Evolutionary conservation across 1,140 invertebrate genomes (phyloP).

Genomic region (Pogonus chalceus): DNA sequence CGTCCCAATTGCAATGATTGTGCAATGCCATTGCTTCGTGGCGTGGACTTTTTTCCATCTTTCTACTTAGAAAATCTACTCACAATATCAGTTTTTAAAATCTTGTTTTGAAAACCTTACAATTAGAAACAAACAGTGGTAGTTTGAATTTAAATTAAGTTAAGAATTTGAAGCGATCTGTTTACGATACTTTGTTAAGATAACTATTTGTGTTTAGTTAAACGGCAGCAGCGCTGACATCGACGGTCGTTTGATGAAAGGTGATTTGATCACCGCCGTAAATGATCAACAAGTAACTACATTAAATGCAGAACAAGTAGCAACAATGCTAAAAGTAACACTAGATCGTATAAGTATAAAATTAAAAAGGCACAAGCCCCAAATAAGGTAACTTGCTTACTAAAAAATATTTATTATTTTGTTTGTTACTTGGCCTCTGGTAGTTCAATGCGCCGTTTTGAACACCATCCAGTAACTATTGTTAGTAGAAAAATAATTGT

Average conservation of each 20-base stretch:
- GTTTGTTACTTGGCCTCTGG: not conserved
- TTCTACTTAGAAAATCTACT: no score
- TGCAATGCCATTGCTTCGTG: no score
- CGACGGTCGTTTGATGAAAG: conserved; percentile 83
- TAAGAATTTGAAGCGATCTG: no score
- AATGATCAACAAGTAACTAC: conserved; percentile 80
- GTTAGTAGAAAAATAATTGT: conserved; percentile 2
- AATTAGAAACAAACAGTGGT: no score
- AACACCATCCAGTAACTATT: not conserved
- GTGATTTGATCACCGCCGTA: conserved; percentile 84
- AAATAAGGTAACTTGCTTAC: conserved; percentile 9
- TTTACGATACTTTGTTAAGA: no score
- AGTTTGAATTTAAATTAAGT: no score
- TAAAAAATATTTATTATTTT: no score
- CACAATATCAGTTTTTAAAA: no score
- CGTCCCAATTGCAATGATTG: no score
- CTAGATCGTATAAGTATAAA: conserved; percentile 68
- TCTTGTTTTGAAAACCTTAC: no score
- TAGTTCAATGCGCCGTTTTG: not conserved
- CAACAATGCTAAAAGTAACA: conserved; percentile 76
- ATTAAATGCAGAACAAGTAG: conserved; percentile 75
- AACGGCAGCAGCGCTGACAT: conserved; percentile 83
- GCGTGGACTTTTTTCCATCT: no score
- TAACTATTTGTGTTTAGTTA: conserved; percentile 44
- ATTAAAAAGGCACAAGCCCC: conserved; percentile 68